phyloP scores from a whole-genome alignment of 2,113 vertebrate species.

The Hydropotes inermis region DNA sequence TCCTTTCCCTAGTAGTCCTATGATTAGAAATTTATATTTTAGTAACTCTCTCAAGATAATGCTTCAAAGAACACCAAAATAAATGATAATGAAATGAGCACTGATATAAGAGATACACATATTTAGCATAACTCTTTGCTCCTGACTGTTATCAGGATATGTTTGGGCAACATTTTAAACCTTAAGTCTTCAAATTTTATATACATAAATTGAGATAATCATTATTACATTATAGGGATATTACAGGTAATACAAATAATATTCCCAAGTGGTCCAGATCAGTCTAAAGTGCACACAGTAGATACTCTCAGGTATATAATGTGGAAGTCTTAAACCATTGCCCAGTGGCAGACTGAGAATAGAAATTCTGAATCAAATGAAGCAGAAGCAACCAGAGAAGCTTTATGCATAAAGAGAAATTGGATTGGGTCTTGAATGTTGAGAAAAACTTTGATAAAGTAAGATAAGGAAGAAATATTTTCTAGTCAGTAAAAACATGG shows the following conservation, averaged over 20 bases:
- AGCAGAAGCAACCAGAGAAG: neutral
- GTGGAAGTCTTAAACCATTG: neutral
- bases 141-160: neutral
- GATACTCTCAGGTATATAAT: neutral
- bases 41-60: neutral
- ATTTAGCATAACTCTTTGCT: neutral
- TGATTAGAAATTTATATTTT: constrained; percentile 19
- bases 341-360: neutral
- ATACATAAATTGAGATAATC: neutral
- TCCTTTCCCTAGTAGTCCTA: neutral
- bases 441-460: neutral
- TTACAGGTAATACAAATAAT: neutral
- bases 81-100: neutral
- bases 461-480: neutral
- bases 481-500: neutral
- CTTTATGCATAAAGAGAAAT: neutral
- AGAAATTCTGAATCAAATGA: neutral
- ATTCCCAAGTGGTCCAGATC: neutral
- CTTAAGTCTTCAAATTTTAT: neutral
- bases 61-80: neutral
- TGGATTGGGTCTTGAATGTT: neutral
- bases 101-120: neutral
- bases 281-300: neutral
- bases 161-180: neutral
- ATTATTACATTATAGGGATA: neutral